Evolutionary conservation across 1,140 invertebrate species (phyloP).

Genomic region (Drosophila kepulauana): DNA sequence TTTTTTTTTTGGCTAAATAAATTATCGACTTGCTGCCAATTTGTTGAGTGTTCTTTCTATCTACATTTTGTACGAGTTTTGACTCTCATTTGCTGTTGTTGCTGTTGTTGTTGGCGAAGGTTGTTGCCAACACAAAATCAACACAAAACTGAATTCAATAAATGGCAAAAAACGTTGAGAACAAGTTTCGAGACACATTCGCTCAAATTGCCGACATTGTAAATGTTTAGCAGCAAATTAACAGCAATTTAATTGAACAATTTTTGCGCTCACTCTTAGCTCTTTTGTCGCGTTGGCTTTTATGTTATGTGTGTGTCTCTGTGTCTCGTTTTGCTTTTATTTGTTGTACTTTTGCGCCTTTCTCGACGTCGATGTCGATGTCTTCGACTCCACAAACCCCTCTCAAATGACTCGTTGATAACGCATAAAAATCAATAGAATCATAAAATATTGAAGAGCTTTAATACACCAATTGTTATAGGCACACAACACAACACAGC

Average conservation of each 20-base stretch:
- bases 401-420: conserved; percentile 34
- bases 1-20: conserved; percentile 31
- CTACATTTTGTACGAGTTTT: conserved; percentile 28
- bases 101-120: conserved; percentile 24
- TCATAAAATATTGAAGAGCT: conserved; percentile 75
- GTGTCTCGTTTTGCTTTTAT: conserved; percentile 6
- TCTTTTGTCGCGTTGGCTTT: conserved; percentile 41
- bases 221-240: conserved; percentile 79
- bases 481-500: conserved; percentile 12
- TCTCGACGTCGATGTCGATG: conserved; percentile 1
- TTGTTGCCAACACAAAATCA: conserved; percentile 52
- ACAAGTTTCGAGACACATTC: conserved; percentile 59
- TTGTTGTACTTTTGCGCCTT: conserved; percentile 17
- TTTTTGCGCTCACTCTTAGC: conserved; percentile 33
- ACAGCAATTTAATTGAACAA: conserved; percentile 74
- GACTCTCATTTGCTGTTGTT: conserved; percentile 27
- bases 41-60: conserved; percentile 42
- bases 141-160: conserved; percentile 49
- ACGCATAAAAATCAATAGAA: conserved; percentile 72
- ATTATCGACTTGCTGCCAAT: conserved; percentile 58
- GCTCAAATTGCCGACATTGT: conserved; percentile 58
- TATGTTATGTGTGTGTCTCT: conserved; percentile 2
- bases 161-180: conserved; percentile 59
- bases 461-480: conserved; percentile 58
- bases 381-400: conserved; percentile 7